Conservation (phyloP, 2,797 vertebrate species). For the Pitangus sulphuratus region DNA sequence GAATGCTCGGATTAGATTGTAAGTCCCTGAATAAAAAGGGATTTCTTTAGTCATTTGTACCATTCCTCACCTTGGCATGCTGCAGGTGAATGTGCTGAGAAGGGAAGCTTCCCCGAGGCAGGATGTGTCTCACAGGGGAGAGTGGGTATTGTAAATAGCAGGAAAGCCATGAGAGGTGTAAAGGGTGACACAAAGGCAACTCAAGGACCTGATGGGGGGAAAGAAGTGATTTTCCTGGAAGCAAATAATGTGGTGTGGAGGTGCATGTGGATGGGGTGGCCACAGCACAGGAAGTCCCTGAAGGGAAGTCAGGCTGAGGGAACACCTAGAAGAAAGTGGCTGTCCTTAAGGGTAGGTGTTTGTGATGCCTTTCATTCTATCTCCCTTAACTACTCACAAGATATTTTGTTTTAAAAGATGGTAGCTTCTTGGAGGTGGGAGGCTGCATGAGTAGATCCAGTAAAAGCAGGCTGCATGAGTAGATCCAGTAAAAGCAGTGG, state of each 20-base stretch:
- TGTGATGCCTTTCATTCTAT: background rate
- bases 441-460: background rate
- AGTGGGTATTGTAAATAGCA: background rate
- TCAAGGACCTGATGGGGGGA: accelerated
- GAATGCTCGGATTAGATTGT: background rate
- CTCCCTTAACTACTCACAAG: background rate
- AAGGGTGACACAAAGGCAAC: background rate
- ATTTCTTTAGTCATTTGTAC: background rate
- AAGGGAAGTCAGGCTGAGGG: background rate
- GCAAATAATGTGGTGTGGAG: background rate
- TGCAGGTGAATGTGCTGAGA: accelerated
- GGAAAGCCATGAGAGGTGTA: background rate
- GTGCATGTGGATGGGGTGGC: too few relatives aligned
- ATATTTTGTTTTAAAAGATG: background rate
- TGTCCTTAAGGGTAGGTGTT: background rate
- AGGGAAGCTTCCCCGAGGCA: background rate
- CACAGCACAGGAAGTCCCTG: background rate
- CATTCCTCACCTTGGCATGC: accelerated
- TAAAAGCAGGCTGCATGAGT: background rate
- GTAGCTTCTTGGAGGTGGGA: background rate
- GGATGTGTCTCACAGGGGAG: background rate
- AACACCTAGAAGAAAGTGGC: background rate
- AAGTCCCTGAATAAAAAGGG: background rate
- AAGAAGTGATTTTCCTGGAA: background rate
- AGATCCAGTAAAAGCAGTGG: background rate